phyloP scores from a whole-genome alignment of 1,140 invertebrate genomes.

The Tetramorium parvispinum region DNA sequence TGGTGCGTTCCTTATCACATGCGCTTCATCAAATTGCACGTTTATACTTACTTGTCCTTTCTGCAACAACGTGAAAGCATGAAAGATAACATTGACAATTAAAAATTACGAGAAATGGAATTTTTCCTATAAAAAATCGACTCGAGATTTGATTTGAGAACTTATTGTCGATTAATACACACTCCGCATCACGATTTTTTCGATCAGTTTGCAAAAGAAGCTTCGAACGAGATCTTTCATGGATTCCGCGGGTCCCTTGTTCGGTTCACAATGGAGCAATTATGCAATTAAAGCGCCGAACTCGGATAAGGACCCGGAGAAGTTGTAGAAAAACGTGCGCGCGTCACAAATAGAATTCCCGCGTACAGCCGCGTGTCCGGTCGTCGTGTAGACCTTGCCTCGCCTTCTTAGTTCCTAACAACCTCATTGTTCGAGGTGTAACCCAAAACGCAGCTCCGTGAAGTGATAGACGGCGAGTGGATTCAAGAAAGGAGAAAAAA shows the following conservation, averaged over 20 bases:
- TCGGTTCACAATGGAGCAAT: slow-evolving; percentile 52
- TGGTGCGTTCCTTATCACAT: background rate
- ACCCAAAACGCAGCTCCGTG: slow-evolving; percentile 56
- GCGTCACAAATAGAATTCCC: slow-evolving; percentile 55
- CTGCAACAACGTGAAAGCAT: slow-evolving; percentile 49
- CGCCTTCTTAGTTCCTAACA: slow-evolving; percentile 27
- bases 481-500: background rate
- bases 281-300: slow-evolving; percentile 55
- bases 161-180: background rate
- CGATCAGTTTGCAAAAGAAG: background rate
- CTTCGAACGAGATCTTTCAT: background rate
- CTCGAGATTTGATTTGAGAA: background rate
- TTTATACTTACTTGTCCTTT: slow-evolving; percentile 67
- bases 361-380: slow-evolving; percentile 29
- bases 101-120: background rate
- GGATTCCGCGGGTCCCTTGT: background rate
- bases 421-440: slow-evolving; percentile 59
- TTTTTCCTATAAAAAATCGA: background rate
- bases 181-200: background rate
- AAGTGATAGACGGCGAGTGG: slow-evolving; percentile 34
- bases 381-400: slow-evolving; percentile 2
- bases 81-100: slow-evolving; percentile 31
- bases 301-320: slow-evolving; percentile 20
- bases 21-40: background rate
- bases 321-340: slow-evolving; percentile 47